Percentiles rank a stretch among this genome's conserved stretches.
phyloP scores from a whole-genome alignment of 2,888 invertebrate species.

The Holacanthella duospinosa region DNA sequence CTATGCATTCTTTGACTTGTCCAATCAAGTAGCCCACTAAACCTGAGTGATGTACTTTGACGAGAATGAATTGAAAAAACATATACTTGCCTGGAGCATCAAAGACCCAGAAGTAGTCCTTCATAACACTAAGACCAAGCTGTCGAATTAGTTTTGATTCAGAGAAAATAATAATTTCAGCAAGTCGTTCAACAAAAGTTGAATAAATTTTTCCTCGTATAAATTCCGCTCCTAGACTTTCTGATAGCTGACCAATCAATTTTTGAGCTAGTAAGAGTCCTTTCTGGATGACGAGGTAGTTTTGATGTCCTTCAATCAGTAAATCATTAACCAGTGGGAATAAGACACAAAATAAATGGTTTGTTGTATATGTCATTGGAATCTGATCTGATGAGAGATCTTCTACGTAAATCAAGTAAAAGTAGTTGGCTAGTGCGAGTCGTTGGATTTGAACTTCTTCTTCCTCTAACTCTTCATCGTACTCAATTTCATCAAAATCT shows the following conservation, averaged over 20 bases:
- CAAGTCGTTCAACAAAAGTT: neutral
- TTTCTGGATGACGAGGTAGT: slow-evolving; percentile 53
- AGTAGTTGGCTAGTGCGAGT: slow-evolving; percentile 56
- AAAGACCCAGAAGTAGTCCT: neutral
- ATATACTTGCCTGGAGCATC: neutral
- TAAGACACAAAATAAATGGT: neutral
- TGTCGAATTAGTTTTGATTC: neutral
- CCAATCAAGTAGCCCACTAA: slow-evolving; percentile 61
- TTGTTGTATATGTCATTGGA: neutral
- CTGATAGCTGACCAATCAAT: slow-evolving; percentile 42
- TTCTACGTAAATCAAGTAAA: slow-evolving; percentile 57
- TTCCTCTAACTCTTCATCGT: slow-evolving; percentile 40
- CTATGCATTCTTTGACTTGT: slow-evolving; percentile 57
- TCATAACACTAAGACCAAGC: neutral
- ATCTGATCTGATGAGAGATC: slow-evolving; percentile 44
- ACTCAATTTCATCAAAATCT: neutral
- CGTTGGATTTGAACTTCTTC: slow-evolving; percentile 43
- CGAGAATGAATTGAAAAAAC: neutral
- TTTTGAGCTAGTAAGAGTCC: slow-evolving; percentile 52
- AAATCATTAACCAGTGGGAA: neutral
- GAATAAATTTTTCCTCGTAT: neutral
- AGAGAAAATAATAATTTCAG: neutral
- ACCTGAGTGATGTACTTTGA: neutral
- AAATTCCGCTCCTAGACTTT: neutral
- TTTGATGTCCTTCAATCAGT: slow-evolving; percentile 26